Evolutionary conservation across 2,113 vertebrate genomes (phyloP).

Genomic region (Bujurquina vittata): DNA sequence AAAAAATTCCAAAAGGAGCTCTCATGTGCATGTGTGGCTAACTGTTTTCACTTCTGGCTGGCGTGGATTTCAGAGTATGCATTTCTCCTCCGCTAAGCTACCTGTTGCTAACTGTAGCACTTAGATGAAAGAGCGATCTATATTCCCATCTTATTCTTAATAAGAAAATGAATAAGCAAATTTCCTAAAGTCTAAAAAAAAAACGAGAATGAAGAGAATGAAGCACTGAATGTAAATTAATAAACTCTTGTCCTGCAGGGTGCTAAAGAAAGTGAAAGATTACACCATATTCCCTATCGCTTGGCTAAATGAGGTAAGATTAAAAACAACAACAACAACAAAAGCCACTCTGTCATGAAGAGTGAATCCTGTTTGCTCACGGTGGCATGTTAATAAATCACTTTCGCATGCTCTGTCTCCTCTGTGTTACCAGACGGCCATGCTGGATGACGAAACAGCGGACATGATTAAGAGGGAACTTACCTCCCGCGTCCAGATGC

Average conservation of each 20-base stretch:
- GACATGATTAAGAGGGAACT: conserved; percentile 84
- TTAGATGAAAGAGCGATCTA: neutral
- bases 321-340: neutral
- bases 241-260: conserved; percentile 73
- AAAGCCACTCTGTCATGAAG: neutral
- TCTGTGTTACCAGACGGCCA: conserved; percentile 80
- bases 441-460: conserved; percentile 86
- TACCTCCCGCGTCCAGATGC: conserved; percentile 69
- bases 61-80: no score
- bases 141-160: neutral
- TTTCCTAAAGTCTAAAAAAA: neutral
- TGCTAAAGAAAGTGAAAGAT: conserved; percentile 80
- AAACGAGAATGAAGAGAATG: neutral
- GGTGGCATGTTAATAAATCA: neutral
- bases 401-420: neutral
- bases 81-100: neutral
- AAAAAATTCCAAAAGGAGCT: no score
- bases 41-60: no score
- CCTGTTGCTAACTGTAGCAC: neutral
- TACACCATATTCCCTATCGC: conserved; percentile 87
- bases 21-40: no score
- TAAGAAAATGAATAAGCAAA: neutral
- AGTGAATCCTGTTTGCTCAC: neutral
- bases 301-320: conserved; percentile 96
- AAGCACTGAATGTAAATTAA: conserved; percentile 14